A percentile compares a stretch with the other conserved stretches of the same genome.
Conservation (phyloP, 2,113 vertebrate genomes). For the Herpetotheres cachinnans region DNA sequence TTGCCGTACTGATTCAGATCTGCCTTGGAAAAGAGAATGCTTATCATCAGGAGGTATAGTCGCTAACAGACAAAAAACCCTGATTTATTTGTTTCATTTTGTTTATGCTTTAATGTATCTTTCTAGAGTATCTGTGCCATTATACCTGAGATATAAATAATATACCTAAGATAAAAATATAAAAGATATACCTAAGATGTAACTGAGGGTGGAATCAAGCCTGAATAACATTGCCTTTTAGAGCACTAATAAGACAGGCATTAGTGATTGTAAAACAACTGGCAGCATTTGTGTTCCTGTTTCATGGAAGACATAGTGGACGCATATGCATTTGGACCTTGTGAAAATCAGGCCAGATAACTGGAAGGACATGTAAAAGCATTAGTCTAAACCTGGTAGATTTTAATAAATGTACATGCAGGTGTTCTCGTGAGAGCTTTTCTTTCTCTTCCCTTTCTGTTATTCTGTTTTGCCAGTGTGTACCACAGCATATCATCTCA, state of each 20-base stretch:
- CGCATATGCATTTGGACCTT: background rate
- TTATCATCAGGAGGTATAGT: background rate
- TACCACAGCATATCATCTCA: background rate
- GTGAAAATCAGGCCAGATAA: background rate
- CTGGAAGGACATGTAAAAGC: background rate
- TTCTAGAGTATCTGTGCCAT: background rate
- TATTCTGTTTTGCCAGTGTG: background rate
- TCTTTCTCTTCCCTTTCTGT: background rate
- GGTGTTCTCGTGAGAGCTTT: background rate
- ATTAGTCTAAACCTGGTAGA: background rate
- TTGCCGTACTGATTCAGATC: background rate
- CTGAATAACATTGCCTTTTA: background rate
- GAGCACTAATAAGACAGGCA: background rate
- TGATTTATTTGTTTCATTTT: background rate
- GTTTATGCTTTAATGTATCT: background rate
- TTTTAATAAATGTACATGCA: background rate
- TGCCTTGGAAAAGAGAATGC: background rate
- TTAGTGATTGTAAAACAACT: background rate
- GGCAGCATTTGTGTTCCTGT: background rate
- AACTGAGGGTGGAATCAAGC: background rate
- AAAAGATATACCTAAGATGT: background rate
- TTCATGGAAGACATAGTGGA: background rate
- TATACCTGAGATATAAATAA: background rate
- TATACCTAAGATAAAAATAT: background rate
- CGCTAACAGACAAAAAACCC: background rate